These are phyloP conservation scores for Lochmaea crataegi DNA, from an alignment of 2,888 invertebrate species.

Conservation along the genomic window DNA sequence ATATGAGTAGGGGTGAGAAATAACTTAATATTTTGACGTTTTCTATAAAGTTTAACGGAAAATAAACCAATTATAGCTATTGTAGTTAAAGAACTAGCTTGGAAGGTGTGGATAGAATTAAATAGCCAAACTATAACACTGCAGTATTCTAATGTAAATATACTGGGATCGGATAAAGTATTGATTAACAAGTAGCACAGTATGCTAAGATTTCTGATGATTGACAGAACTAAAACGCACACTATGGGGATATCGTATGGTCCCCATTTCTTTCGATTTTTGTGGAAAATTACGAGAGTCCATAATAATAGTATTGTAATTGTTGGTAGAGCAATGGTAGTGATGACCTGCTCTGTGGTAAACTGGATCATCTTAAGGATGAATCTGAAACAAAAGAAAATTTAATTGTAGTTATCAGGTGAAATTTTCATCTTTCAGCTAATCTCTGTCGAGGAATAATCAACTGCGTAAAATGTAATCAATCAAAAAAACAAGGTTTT, in stretches of 20 bases:
- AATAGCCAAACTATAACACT: constrained; percentile 66
- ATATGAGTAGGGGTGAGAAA: constrained; percentile 64
- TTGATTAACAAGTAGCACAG: constrained; percentile 61
- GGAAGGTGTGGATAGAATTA: constrained; percentile 67
- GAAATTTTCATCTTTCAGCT: no score
- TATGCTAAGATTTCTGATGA: constrained; percentile 63
- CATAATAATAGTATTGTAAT: constrained; percentile 65
- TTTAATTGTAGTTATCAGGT: no score
- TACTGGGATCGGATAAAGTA: constrained; percentile 50
- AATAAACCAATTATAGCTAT: constrained; percentile 67
- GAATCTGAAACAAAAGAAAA: constrained; percentile 32
- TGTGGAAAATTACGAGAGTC: constrained; percentile 67
- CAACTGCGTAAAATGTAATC: no score
- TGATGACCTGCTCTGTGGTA: constrained; percentile 62
- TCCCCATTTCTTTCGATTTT: constrained; percentile 67
- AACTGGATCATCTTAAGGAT: constrained; percentile 57
- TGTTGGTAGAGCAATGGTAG: constrained; percentile 65
- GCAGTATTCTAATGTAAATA: constrained; percentile 62
- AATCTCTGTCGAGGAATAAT: no score
- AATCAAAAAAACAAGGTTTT: no score
- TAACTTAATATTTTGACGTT: constrained; percentile 59
- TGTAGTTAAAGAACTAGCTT: constrained; percentile 67
- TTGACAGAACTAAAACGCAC: constrained; percentile 63
- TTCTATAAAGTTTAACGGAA: constrained; percentile 60
- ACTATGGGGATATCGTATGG: constrained; percentile 68